Base-by-base conservation (phyloP, 2,888 invertebrate species). In the Vesta saturnalis region DNA sequence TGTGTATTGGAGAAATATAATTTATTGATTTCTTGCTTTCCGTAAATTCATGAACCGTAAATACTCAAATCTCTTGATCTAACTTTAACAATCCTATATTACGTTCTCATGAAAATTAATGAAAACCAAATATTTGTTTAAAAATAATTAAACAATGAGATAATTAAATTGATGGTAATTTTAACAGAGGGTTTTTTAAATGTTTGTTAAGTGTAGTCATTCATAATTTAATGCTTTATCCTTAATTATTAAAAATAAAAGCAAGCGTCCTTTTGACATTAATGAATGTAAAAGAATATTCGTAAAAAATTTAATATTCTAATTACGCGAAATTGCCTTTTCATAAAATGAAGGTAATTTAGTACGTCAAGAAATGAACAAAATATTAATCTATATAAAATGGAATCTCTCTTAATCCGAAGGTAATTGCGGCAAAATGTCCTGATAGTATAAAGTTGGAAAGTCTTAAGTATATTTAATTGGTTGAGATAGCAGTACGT, bases 401-500 rank as follows among this genome's bases (percentile, higher is more conserved):
- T 39, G 39, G n/a, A 39, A 39, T n/a, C n/a, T 10, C 39, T n/a
- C 12, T 10, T 39, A 39, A 39, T 39, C 39, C 39, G 39, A n/a
- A 39, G 39, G 39, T 39, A 39, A 39, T n/a, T 39, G 39, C 39
- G n/a, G 39, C n/a, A 39, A 39, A 39, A 39, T 39, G n/a, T 39
- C 39, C 12, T 39, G 39, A 39, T 39, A 39, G 39, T 39, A 39
- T n/a, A 30, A 39, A 39, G 39, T 39, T 39, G 8, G 39, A 6
- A 39, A 6, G 1, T 39, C n/a, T 39, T 39, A 39, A 39, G 39
- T 39, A 39, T 39, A 39, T 39, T 39, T 39, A 39, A 39, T 39
- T 39, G n/a, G 39, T 12, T 39, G 39, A 39, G n/a, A 39, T 39
- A 39, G 39, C 12, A 39, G n/a, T 39, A n/a, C 39, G n/a, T 39